phyloP scores from a whole-genome alignment of 2,113 vertebrate species.

The Chaetops frenatus region DNA sequence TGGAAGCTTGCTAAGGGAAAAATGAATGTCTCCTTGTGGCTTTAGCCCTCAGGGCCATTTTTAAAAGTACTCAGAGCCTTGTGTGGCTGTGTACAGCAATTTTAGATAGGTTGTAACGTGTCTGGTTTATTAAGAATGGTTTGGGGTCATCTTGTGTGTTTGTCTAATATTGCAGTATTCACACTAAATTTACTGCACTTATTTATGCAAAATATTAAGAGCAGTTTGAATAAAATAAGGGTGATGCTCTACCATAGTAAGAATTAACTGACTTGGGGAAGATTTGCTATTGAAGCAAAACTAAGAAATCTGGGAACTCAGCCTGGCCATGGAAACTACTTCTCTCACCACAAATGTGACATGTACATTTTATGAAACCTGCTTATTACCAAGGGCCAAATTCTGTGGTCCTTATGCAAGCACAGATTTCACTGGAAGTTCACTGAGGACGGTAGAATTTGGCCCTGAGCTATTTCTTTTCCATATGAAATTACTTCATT shows the following conservation, averaged over 20 bases:
- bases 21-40: neutral
- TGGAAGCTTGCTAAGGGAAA: neutral
- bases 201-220: neutral
- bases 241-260: slow-evolving; percentile 22
- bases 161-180: neutral
- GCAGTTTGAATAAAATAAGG: neutral
- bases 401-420: slow-evolving; percentile 52
- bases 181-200: neutral
- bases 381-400: slow-evolving; percentile 46
- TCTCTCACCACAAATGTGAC: slow-evolving; percentile 71
- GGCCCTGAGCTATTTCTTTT: slow-evolving; percentile 24
- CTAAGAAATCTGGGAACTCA: slow-evolving; percentile 61
- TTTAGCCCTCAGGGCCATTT: neutral
- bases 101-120: neutral
- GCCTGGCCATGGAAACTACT: slow-evolving; percentile 72
- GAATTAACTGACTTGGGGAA: slow-evolving; percentile 22
- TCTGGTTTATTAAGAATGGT: neutral
- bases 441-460: slow-evolving; percentile 24
- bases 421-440: slow-evolving; percentile 41
- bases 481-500: slow-evolving; percentile 57
- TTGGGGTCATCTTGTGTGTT: neutral
- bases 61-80: neutral
- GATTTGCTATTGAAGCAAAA: slow-evolving; percentile 67
- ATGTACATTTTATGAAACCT: slow-evolving; percentile 57
- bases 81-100: neutral